Percentiles rank a stretch among this genome's conserved stretches.
Conservation (phyloP, 2,888 invertebrate species). For the Lysandra bellargus region DNA sequence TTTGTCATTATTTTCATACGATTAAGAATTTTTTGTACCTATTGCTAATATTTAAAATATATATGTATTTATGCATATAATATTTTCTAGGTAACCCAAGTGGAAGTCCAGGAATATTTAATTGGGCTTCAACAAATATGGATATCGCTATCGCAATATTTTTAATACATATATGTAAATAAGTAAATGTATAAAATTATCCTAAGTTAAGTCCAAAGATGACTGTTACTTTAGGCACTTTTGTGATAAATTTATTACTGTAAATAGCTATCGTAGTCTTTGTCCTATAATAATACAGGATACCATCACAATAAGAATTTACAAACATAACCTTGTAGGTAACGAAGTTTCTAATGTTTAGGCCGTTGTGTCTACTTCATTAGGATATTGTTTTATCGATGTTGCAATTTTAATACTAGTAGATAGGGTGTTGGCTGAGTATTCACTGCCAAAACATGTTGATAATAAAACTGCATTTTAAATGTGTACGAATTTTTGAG, state of each 20-base stretch:
- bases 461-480: conserved; percentile 53
- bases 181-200: conserved; percentile 41
- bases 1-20: conserved; percentile 42
- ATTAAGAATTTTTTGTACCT: not conserved
- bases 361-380: conserved; percentile 32
- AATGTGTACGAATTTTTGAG: conserved; percentile 75
- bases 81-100: conserved; percentile 80
- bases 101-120: conserved; percentile 73
- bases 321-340: conserved; percentile 28
- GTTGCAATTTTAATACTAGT: conserved; percentile 41
- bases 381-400: conserved; percentile 39
- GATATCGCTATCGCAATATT: conserved; percentile 63
- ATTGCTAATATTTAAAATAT: conserved; percentile 29
- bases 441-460: conserved; percentile 67
- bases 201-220: conserved; percentile 61
- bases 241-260: conserved; percentile 75
- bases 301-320: conserved; percentile 29
- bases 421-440: conserved; percentile 46
- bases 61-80: conserved; percentile 62
- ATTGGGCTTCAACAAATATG: conserved; percentile 67
- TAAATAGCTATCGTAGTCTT: conserved; percentile 55
- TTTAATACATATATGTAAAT: conserved; percentile 52
- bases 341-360: conserved; percentile 26
- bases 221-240: conserved; percentile 71
- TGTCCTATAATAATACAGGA: conserved; percentile 14